Evolutionary conservation across 2,888 invertebrate species (phyloP).

Genomic region (Tanytarsus gracilentus): DNA sequence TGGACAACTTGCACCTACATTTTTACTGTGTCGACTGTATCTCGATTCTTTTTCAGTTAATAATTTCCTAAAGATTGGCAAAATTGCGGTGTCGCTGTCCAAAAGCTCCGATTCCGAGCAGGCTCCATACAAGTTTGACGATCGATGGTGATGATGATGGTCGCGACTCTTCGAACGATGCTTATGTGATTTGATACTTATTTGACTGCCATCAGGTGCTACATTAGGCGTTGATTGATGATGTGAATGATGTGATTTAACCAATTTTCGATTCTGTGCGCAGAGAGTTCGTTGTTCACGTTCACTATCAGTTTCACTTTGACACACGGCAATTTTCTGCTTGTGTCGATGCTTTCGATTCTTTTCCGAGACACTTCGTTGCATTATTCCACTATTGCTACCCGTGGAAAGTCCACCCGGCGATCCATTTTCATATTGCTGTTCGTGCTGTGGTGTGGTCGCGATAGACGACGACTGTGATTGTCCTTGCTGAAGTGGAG

Average conservation of each 20-base stretch:
- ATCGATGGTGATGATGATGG: slow-evolving; percentile 24
- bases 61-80: slow-evolving; percentile 88
- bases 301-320: slow-evolving; percentile 48
- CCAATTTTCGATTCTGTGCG: slow-evolving; percentile 36
- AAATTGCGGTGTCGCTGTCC: slow-evolving; percentile 64
- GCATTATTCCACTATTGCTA: slow-evolving; percentile 46
- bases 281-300: slow-evolving; percentile 40
- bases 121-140: slow-evolving; percentile 55
- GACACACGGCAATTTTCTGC: slow-evolving; percentile 46
- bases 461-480: slow-evolving; percentile 8
- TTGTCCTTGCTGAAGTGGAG: slow-evolving; percentile 35
- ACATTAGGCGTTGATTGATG: slow-evolving; percentile 57
- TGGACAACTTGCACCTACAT: slow-evolving; percentile 73
- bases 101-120: slow-evolving; percentile 76
- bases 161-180: slow-evolving; percentile 37
- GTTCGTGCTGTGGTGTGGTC: slow-evolving; percentile 20
- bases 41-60: slow-evolving; percentile 71
- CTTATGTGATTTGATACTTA: slow-evolving; percentile 36
- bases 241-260: slow-evolving; percentile 44
- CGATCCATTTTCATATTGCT: slow-evolving; percentile 26
- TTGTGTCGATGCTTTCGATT: slow-evolving; percentile 47
- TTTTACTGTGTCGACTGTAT: slow-evolving; percentile 43
- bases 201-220: slow-evolving; percentile 40
- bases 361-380: slow-evolving; percentile 56
- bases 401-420: background rate